Evolutionary conservation across 2,113 vertebrate species (phyloP).

Genomic region (Pelvicachromis taeniatus): DNA sequence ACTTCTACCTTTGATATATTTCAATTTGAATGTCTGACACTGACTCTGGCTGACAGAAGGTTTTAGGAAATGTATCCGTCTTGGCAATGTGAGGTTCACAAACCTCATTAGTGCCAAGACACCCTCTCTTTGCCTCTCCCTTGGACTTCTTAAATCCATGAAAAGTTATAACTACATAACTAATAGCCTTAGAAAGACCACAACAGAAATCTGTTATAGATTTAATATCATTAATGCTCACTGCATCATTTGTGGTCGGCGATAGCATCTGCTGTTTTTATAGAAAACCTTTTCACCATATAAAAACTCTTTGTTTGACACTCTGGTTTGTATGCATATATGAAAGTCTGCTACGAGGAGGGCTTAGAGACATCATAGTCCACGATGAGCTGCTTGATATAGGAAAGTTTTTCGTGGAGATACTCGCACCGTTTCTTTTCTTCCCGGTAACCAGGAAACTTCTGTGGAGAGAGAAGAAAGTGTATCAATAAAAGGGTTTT

Average conservation of each 20-base stretch:
- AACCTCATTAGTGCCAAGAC: neutral
- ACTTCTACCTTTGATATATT: neutral
- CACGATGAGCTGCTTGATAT: constrained; percentile 80
- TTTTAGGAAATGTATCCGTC: neutral
- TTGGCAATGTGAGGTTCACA: neutral
- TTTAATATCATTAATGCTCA: neutral
- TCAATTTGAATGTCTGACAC: neutral
- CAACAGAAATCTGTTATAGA: neutral
- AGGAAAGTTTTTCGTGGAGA: constrained; percentile 83
- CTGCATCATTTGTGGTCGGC: neutral
- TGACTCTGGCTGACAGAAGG: neutral
- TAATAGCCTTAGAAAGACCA: neutral
- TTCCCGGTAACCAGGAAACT: constrained; percentile 79
- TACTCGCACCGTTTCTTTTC: constrained; percentile 82
- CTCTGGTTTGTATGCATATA: neutral
- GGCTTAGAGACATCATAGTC: constrained; percentile 73
- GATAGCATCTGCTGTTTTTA: neutral
- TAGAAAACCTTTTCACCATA: neutral
- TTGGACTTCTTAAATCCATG: neutral
- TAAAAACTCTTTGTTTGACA: neutral
- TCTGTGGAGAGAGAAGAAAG: constrained; percentile 51
- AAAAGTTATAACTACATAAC: neutral
- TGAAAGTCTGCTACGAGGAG: constrained; percentile 42
- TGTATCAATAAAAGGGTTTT: neutral
- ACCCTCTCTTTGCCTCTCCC: neutral